phyloP scores from a whole-genome alignment of 2,797 vertebrate genomes.

The Acipenser transmontanus region DNA sequence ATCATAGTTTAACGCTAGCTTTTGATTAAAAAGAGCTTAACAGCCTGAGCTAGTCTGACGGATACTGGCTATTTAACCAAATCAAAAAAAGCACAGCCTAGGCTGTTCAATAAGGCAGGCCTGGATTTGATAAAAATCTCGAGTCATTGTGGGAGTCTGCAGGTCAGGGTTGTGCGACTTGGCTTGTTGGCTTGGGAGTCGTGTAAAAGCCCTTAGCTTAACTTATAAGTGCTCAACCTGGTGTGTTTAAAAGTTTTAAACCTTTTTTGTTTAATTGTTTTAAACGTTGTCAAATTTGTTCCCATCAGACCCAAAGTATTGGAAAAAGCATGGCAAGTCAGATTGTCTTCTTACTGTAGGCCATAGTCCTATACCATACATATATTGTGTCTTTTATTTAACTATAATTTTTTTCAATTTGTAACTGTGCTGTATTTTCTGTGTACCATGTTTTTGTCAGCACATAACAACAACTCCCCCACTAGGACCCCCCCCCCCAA shows the following conservation, averaged over 20 bases:
- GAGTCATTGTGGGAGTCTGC: slow-evolving; percentile 4
- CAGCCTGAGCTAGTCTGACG: slow-evolving; percentile 15
- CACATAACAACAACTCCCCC: too few relatives aligned
- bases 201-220: slow-evolving; percentile 19
- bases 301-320: too few relatives aligned
- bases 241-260: not conserved
- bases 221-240: slow-evolving; percentile 1
- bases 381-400: too few relatives aligned
- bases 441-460: too few relatives aligned
- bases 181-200: slow-evolving; percentile 19
- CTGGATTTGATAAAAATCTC: slow-evolving; percentile 6
- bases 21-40: slow-evolving; percentile 26
- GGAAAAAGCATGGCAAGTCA: too few relatives aligned
- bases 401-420: too few relatives aligned
- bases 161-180: slow-evolving; percentile 14
- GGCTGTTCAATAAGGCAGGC: slow-evolving; percentile 18
- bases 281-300: too few relatives aligned
- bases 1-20: slow-evolving; percentile 22
- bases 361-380: too few relatives aligned
- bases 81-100: slow-evolving; percentile 22
- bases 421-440: too few relatives aligned
- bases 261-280: too few relatives aligned
- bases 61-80: slow-evolving; percentile 10
- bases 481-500: too few relatives aligned
- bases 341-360: too few relatives aligned